Evolutionary conservation across 1,140 invertebrate genomes (phyloP), one percentile per base, ranked within the genome.

Genomic region (Bombus fervidus): DNA sequence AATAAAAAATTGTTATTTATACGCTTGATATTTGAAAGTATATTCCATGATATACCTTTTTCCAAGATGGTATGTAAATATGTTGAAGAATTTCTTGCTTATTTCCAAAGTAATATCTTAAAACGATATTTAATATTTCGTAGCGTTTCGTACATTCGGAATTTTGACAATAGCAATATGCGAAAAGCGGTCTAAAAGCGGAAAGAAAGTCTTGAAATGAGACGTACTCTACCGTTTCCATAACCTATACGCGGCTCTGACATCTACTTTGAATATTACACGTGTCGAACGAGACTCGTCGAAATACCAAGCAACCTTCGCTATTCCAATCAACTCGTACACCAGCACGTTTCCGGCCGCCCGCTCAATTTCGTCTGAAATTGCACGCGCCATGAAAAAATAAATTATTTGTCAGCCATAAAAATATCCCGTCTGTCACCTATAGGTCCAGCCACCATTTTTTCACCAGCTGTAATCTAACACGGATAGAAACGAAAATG

Each of bases 261-360:
- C 25, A 22, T 53, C 37, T 25, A 77, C 28, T n/a, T 41, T 77
- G 57, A 41, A 77, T 77, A 62, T 77, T 39, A 62, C 53, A 62
- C 34, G 43, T 25, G 43, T 53, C n/a, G n/a, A 74, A 53, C 31
- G 43, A 25, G 2, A 77, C 39, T 64, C 37, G 9, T 41, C 15
- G 28, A 62, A 62, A 37, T 59, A 15, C 34, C 25, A n/a, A 39
- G 53, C 39, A 59, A 78, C 39, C 39, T 78, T 78, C 59, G 59
- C 59, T 64, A 78, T 66, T 78, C 59, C 39, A 66, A 78, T 78
- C 74, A 76, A 62, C 25, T 18, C 8, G 34, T 39, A 76, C 34
- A 37, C 13, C 31, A 37, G 34, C 13, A 76, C 47, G 8, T 37
- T 57, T 57, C 53, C 31, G 31, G 13, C 5, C 22, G 2, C 3